Evolutionary conservation across 1,140 invertebrate species (phyloP).

Genomic region (Caenorhabditis latens): DNA sequence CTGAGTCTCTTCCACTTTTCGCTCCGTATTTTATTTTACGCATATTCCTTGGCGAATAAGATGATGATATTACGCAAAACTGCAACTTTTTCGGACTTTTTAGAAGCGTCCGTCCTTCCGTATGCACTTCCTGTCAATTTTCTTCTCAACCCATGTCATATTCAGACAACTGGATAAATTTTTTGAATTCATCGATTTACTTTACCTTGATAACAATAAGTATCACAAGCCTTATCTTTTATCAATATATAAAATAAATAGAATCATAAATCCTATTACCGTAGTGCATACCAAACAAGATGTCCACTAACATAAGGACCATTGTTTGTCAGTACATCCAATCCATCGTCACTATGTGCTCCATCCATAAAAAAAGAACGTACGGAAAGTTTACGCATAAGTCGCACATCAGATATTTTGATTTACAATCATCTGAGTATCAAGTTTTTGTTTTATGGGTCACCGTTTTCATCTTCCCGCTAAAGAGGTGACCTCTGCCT

Average conservation of each 20-base stretch:
- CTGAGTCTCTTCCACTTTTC: slow-evolving; percentile 1
- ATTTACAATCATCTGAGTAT: neutral
- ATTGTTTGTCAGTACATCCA: neutral
- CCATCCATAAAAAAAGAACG: neutral
- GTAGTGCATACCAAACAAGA: too few species aligned
- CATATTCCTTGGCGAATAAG: slow-evolving; percentile 1
- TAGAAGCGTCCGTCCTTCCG: slow-evolving; percentile 21
- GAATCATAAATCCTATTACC: neutral
- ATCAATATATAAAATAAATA: neutral
- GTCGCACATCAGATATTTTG: neutral
- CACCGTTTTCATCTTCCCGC: neutral
- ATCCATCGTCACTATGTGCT: neutral
- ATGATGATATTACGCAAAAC: slow-evolving; percentile 53
- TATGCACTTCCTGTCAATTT: neutral
- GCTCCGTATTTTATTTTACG: neutral
- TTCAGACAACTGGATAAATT: too few species aligned
- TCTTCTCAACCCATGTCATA: neutral
- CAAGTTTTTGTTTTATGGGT: slow-evolving; percentile 7
- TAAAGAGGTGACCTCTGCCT: neutral
- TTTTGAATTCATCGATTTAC: neutral
- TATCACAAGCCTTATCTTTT: neutral
- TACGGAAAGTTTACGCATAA: neutral
- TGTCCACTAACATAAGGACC: neutral
- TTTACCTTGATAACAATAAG: neutral
- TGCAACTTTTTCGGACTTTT: slow-evolving; percentile 39